Evolutionary conservation across 2,888 invertebrate species (phyloP).

Genomic region (Ichneumon xanthorius): DNA sequence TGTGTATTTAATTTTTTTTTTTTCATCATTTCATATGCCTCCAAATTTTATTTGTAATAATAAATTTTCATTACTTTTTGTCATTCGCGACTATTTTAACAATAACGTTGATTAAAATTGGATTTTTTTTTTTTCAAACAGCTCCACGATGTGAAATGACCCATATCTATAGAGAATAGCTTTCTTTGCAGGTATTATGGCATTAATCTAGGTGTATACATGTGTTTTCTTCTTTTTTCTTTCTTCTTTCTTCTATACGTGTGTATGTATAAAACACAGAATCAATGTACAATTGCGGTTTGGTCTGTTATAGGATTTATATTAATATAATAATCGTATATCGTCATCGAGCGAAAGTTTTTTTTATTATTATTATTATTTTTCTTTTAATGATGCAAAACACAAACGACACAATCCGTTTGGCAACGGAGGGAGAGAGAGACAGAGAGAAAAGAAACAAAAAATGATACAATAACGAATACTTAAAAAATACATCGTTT

Average conservation of each 20-base stretch:
- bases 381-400: slow-evolving; percentile 48
- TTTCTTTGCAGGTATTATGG: slow-evolving; percentile 64
- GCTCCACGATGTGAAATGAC: slow-evolving; percentile 57
- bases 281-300: slow-evolving; percentile 71
- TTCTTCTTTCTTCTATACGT: slow-evolving; percentile 60
- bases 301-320: slow-evolving; percentile 55
- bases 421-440: slow-evolving; percentile 40
- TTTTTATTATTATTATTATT: neutral
- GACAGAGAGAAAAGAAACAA: neutral
- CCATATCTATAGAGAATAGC: slow-evolving; percentile 47
- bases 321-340: slow-evolving; percentile 31
- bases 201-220: slow-evolving; percentile 64
- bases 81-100: slow-evolving; percentile 17
- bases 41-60: neutral
- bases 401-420: slow-evolving; percentile 45
- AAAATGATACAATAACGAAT: slow-evolving; percentile 53
- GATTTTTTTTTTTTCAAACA: slow-evolving; percentile 33
- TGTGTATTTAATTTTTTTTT: slow-evolving; percentile 17
- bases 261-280: slow-evolving; percentile 72
- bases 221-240: slow-evolving; percentile 30
- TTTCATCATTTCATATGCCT: neutral
- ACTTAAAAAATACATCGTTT: slow-evolving; percentile 62
- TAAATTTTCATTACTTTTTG: slow-evolving; percentile 3
- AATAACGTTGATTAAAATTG: slow-evolving; percentile 42
- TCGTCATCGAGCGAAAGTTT: slow-evolving; percentile 52